These are phyloP conservation scores for Ciconia stormi DNA, from an alignment of 2,113 vertebrate species.

Conservation along the genomic window DNA sequence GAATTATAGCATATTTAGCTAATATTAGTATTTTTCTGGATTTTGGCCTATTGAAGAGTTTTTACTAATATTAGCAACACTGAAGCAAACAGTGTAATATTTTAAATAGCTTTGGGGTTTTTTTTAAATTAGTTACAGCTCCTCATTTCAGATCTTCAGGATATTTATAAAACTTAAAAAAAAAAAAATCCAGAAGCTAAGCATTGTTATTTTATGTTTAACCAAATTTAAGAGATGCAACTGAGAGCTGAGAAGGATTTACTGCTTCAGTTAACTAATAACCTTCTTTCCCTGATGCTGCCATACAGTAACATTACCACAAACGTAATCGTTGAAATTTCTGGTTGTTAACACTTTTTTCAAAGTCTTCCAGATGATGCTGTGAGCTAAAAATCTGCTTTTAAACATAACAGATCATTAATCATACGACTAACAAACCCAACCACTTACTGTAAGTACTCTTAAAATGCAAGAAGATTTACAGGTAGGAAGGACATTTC, in stretches of 20 bases:
- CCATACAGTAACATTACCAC: background rate
- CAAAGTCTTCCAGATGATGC: background rate
- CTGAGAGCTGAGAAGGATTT: background rate
- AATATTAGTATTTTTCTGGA: background rate
- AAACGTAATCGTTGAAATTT: background rate
- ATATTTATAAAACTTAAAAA: background rate
- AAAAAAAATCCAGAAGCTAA: background rate
- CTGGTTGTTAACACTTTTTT: background rate
- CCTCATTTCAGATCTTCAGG: background rate
- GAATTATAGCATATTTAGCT: background rate
- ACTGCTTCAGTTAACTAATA: background rate
- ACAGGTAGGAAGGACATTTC: background rate
- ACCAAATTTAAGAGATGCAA: background rate
- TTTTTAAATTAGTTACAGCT: background rate
- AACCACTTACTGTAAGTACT: background rate
- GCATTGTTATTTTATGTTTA: background rate
- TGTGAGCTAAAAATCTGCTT: background rate
- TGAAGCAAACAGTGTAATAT: background rate
- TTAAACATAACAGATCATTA: background rate
- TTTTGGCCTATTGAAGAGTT: background rate
- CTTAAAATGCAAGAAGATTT: background rate
- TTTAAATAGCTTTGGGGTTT: background rate
- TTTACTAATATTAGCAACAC: background rate
- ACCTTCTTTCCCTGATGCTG: background rate
- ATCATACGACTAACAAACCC: background rate